Evolutionary conservation across 2,797 vertebrate species (phyloP), one percentile per base, ranked within the genome.

Genomic region (Dipus sagitta): DNA sequence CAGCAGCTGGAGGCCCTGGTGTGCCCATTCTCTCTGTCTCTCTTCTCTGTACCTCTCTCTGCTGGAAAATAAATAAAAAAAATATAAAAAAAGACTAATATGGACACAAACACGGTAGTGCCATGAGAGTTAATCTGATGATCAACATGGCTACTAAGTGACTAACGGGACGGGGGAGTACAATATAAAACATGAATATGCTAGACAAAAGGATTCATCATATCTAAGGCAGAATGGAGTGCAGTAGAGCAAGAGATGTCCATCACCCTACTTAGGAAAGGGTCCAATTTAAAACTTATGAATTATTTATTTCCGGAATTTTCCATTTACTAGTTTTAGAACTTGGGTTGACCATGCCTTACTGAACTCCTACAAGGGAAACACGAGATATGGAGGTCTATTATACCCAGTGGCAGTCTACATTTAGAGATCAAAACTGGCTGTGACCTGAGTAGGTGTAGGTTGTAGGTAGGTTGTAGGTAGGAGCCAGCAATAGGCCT

Each of bases 401-500:
- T 42, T 62, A 5, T 77, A 83, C 80, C 54, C 15, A 60, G 76
- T 8, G 83, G 86, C 28, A 28, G 82, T 58, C 24, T 77, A 21
- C n/a, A 54, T 26, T 71, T 94, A 34, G 38, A 90, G 82, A 86
- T 75, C 24, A 72, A 74, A 58, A 86, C 28, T 32, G 67, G 67
- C 54, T 85, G 32, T 67, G 70, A 13, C 17, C 68, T 74, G 28
- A 71, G n/a, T 65, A 86, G 32, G 30, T 42, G 47, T 7, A 47
- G 47, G 47, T 80, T 82, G 21, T 23, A 47, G 14, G 58, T 80
- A 47, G 58, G 34, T 64, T 82, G 21, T 23, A 47, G 14, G 58
- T 80, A 47, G 58, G 34, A 58, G 85, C 62, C 89, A 87, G 86
- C 60, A 67, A 86, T 2, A 20, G 86, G 42, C 76, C 74, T 60